Evolutionary conservation across 2,888 invertebrate species (phyloP).

Genomic region (Limnephilus rhombicus): DNA sequence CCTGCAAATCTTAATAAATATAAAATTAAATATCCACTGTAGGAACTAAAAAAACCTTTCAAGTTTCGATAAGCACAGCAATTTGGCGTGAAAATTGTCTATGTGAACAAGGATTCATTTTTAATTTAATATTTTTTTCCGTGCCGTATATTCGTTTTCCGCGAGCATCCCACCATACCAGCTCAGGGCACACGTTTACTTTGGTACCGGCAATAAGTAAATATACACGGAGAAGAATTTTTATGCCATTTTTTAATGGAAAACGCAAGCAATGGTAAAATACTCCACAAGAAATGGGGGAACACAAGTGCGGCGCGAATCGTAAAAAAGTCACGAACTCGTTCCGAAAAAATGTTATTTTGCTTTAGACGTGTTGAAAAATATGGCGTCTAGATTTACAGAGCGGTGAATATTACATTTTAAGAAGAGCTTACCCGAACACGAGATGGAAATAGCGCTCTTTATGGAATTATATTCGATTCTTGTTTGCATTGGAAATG

Average conservation of each 20-base stretch:
- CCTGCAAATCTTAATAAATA: not conserved
- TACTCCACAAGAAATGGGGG: constrained; percentile 58
- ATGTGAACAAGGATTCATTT: not conserved
- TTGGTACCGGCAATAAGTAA: constrained; percentile 59
- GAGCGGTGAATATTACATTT: constrained; percentile 54
- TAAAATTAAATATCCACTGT: not conserved
- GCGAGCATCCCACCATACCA: not conserved
- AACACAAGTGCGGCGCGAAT: constrained; percentile 60
- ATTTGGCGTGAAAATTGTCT: not conserved
- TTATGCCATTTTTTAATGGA: constrained; percentile 66
- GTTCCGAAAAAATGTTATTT: constrained; percentile 65
- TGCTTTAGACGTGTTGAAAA: constrained; percentile 60
- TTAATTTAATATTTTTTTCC: not conserved
- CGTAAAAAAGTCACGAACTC: constrained; percentile 67
- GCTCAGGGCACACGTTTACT: constrained; percentile 41
- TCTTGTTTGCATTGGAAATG: not conserved
- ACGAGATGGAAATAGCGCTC: constrained; percentile 17
- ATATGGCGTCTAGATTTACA: constrained; percentile 55
- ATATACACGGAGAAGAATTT: constrained; percentile 63
- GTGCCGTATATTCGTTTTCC: not conserved
- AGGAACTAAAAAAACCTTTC: not conserved
- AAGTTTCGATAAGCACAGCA: not conserved
- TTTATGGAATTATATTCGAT: not conserved
- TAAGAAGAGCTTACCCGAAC: constrained; percentile 38
- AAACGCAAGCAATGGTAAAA: constrained; percentile 66